Percentiles rank a stretch among this genome's conserved stretches.
Evolutionary conservation across 1,140 invertebrate species (phyloP).

Genomic region (Diorhabda elongata): DNA sequence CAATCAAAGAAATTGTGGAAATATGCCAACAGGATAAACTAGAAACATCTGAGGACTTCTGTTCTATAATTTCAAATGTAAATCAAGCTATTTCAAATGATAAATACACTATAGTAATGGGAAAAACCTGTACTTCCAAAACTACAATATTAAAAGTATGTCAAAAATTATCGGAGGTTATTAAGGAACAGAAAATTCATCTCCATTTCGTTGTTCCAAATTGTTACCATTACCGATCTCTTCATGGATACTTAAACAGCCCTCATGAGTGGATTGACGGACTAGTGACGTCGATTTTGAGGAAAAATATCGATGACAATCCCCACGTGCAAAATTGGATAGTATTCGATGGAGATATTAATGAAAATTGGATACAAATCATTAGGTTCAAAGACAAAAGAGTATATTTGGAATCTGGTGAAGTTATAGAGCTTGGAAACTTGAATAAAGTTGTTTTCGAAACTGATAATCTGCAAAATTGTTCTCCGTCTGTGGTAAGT

Average conservation of each 20-base stretch:
- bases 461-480: slow-evolving; percentile 79
- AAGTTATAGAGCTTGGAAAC: slow-evolving; percentile 70
- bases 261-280: slow-evolving; percentile 89
- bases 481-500: slow-evolving; percentile 78
- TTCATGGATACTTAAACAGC: slow-evolving; percentile 81
- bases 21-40: neutral
- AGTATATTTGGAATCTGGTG: slow-evolving; percentile 71
- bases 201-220: slow-evolving; percentile 81
- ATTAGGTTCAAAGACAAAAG: slow-evolving; percentile 81
- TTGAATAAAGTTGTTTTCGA: slow-evolving; percentile 90
- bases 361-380: slow-evolving; percentile 90
- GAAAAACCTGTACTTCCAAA: slow-evolving; percentile 68
- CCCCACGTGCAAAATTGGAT: slow-evolving; percentile 69
- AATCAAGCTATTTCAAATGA: slow-evolving; percentile 73
- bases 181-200: slow-evolving; percentile 35
- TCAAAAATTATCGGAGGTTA: slow-evolving; percentile 8
- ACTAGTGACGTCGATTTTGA: slow-evolving; percentile 68
- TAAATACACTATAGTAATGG: slow-evolving; percentile 77
- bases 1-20: neutral
- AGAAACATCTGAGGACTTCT: slow-evolving; percentile 45
- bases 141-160: slow-evolving; percentile 45
- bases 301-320: slow-evolving; percentile 58
- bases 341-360: slow-evolving; percentile 83
- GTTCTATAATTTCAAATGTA: slow-evolving; percentile 36
- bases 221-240: slow-evolving; percentile 78